phyloP scores from a whole-genome alignment of 2,888 invertebrate genomes.

The Crocallis elinguaria region DNA sequence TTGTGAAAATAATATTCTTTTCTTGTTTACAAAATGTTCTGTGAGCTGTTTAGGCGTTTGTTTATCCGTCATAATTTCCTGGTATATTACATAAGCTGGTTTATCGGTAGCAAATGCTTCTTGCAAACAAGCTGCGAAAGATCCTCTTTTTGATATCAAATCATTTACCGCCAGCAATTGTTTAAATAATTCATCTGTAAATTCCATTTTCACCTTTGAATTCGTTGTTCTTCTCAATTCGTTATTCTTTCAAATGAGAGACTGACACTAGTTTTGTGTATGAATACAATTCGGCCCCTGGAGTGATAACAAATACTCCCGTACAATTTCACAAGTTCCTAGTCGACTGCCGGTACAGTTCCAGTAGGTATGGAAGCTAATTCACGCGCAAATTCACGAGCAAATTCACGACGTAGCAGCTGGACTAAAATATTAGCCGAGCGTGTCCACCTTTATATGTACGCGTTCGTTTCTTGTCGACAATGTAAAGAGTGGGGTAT shows the following conservation, averaged over 20 bases:
- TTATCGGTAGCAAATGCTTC: neutral
- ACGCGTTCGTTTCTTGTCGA: too few relatives aligned
- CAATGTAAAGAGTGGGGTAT: too few relatives aligned
- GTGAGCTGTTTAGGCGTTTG: neutral
- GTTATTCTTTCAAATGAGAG: neutral
- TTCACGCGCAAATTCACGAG: too few relatives aligned
- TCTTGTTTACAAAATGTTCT: neutral
- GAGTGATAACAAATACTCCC: neutral
- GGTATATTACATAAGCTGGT: neutral
- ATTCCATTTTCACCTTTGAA: neutral
- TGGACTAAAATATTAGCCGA: neutral
- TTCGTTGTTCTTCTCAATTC: neutral
- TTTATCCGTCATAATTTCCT: neutral
- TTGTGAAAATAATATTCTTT: constrained; percentile 1
- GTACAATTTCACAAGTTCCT: neutral
- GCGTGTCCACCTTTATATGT: too few relatives aligned
- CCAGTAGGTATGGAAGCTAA: constrained; percentile 3
- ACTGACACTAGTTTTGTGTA: neutral
- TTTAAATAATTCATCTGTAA: neutral
- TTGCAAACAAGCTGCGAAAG: neutral
- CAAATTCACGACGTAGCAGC: too few relatives aligned
- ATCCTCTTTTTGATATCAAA: neutral
- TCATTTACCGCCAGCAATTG: neutral
- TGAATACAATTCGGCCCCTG: constrained; percentile 1
- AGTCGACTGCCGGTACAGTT: neutral